Evolutionary conservation across 2,113 vertebrate genomes (phyloP), one percentile per base, ranked within the genome.

Genomic region (Ifrita kowaldi): DNA sequence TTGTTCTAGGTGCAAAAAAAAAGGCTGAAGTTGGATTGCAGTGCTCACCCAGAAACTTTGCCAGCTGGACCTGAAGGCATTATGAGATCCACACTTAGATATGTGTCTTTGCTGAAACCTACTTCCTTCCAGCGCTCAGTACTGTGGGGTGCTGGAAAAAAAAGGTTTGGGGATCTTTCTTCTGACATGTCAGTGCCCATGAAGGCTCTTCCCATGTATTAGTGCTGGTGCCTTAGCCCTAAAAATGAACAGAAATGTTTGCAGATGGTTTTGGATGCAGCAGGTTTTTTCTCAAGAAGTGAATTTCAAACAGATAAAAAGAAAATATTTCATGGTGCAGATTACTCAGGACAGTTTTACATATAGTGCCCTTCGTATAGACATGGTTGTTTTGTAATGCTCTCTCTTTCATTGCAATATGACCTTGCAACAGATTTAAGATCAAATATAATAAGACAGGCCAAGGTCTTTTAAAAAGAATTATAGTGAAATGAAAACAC

Each of bases 281-380:
- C 52, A 60, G 3, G 14, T 84, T 82, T 89, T 95, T 89, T 53
- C 27, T 87, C 80, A 74, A 94, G 24, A 83, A 55, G 18, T 53
- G 39, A 81, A 91, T 91, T 89, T 90, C 37, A 90, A 37, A 84
- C 65, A 88, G 28, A 77, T 41, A 57, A 87, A 82, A 87, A 81
- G 47, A 56, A 93, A 91, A 35, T 56, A n/a, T 52, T 92, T 85
- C 23, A 57, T 84, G 65, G 56, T 93, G 69, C 78, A 80, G 55
- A 87, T 90, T 74, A 95, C 89, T 97, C 92, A 95, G 96, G 92
- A 94, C 52, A 30, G 55, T 88, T 93, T 78, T 70, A 57, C 32
- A 22, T 50, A 33, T 8, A 49, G 41, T 84, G 60, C 26, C n/a
- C 70, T 91, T 56, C 39, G 37, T 49, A 35, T 1, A 81, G 70